These are phyloP conservation scores for Parasteatoda lunata DNA, from an alignment of 2,888 invertebrate genomes.

Conservation along the genomic window DNA sequence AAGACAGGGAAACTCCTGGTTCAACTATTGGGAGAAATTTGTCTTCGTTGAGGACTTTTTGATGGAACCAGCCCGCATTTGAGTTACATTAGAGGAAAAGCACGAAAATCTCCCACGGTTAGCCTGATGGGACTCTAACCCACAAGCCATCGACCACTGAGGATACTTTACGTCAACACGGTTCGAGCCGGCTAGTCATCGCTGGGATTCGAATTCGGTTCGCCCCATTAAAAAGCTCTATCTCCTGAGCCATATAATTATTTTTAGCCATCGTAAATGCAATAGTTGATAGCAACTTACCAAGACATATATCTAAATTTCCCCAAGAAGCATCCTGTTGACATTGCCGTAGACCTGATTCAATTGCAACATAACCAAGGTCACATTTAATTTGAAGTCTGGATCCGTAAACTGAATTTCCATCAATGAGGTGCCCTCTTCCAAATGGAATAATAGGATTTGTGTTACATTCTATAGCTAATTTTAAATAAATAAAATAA, in stretches of 20 bases:
- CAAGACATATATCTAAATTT: conserved; percentile 43
- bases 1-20: too few relatives aligned
- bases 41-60: too few relatives aligned
- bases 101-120: too few relatives aligned
- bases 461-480: conserved; percentile 36
- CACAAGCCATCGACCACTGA: too few relatives aligned
- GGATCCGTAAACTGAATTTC: conserved; percentile 13
- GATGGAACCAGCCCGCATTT: too few relatives aligned
- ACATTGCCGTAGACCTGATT: conserved; percentile 19
- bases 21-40: too few relatives aligned
- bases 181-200: too few relatives aligned
- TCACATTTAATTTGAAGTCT: conserved; percentile 38
- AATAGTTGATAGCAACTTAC: conserved; percentile 10
- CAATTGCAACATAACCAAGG: conserved; percentile 18
- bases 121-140: too few relatives aligned
- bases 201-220: too few relatives aligned
- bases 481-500: neutral
- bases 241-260: neutral
- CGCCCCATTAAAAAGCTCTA: too few relatives aligned
- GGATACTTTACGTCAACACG: too few relatives aligned
- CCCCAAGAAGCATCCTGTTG: conserved; percentile 38
- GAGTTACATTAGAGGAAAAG: too few relatives aligned
- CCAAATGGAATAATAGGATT: conserved; percentile 49
- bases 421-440: conserved; percentile 1
- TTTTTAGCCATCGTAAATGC: neutral